Evolutionary conservation across 2,113 vertebrate species (phyloP), one percentile per base, ranked within the genome.

Genomic region (Miniopterus natalensis): DNA sequence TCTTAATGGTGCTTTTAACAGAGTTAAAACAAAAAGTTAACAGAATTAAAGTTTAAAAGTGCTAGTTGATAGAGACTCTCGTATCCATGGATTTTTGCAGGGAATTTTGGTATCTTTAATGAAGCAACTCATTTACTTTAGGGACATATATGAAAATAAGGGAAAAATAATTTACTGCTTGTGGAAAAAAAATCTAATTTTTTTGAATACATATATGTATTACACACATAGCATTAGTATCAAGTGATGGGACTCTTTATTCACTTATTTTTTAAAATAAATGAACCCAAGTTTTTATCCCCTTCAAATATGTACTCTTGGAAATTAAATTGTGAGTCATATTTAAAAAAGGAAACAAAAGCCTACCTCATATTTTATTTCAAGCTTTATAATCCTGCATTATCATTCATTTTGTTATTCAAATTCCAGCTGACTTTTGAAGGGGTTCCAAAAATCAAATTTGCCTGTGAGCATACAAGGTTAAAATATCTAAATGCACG

Each of bases 391-490:
- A 66, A 61, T 29, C 31, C 55, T 78, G 1, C 40, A 6, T 57
- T 66, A 40, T 66, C 14, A 49, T 21, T 90, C 21, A 29, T 74
- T 78, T n/a, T 88, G 15, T 8, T 81, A 47, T 29, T 71, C 27
- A 92, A 77, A 66, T 89, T 95, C 25, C 31, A 71, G 7, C 11
- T 57, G 71, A 73, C 23, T 59, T 95, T 57, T 91, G 31, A 57
- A 89, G n/a, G 61, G 9, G 23, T 79, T 89, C n/a, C 15, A 90
- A 57, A n/a, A 80, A 70, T 88, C n/a, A 78, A 74, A 86, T 87
- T 94, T 81, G 5, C n/a, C 25, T 88, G 8, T 81, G 83, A 94
- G 71, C 10, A 85, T 49, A 27, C 4, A 17, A 4, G 21, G 87
- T 61, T 74, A 79, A 95, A 84, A 65, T 42, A 84, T 12, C 92